Evolutionary conservation across 2,797 vertebrate species (phyloP), one percentile per base, ranked within the genome.

Genomic region (Lates japonicus): DNA sequence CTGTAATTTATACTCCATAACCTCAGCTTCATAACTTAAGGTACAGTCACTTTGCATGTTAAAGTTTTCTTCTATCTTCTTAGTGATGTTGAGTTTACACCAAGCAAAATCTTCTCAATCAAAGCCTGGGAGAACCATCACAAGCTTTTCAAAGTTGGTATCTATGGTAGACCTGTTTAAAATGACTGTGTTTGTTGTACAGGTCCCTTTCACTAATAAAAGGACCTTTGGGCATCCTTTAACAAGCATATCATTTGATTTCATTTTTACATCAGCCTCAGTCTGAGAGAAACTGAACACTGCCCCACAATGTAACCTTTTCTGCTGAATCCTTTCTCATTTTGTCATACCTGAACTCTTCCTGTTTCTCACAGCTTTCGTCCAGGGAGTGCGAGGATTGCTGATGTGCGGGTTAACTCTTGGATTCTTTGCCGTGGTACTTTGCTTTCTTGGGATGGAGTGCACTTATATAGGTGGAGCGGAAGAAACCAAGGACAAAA

Each of bases 401-500:
- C 95, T 99, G 81, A 96, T 99, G 77, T 95, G 96, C 0, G 96
- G 96, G 0, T 90, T 98, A 83, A 94, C 93, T 57, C 87, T 98
- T 61, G 98, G 97, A 25, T 96, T 98, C 71, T 95, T 99, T 0
- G 98, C 90, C 1, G 94, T 95, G 0, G 22, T 97, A 42, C 95
- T 97, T 66, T 96, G 96, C 69, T 97, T 99, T 74, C 25, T 97
- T 78, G 98, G 98, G 57, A 99, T 99, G 98, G 97, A 98, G 73
- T 99, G 98, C 85, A 99, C 98, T 29, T 98, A 96, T 77, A 95
- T 99, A 0, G 98, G 98, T 68, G 97, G 98, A 74, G 91, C 88
- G 0, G 95, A 96, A 35, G 94, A 93, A 92, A 93, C 92, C 78
- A 99, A 99, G 94, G 96, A 97, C 81, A 98, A 95, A 91, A 84